Evolutionary conservation across 2,113 vertebrate species (phyloP).

Genomic region (Microcebus griseorufus): DNA sequence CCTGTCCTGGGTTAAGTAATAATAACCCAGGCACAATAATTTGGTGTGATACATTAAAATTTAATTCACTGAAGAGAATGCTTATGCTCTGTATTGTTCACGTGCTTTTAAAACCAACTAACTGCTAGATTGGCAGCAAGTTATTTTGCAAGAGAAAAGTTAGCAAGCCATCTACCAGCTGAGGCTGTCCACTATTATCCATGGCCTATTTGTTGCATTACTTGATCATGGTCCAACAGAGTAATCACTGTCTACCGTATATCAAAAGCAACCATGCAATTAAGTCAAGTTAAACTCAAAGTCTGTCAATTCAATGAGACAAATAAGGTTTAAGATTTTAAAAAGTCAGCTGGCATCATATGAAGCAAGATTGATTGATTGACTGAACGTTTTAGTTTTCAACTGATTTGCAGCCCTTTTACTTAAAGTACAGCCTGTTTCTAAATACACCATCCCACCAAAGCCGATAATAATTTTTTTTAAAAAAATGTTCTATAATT

Average conservation of each 20-base stretch:
- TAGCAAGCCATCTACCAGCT: not conserved
- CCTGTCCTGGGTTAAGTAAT: not conserved
- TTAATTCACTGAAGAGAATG: slow-evolving; percentile 49
- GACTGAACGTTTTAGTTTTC: not conserved
- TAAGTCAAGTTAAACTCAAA: slow-evolving; percentile 42
- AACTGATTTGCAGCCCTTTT: slow-evolving; percentile 14
- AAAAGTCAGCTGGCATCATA: slow-evolving; percentile 25
- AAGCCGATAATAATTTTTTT: not conserved
- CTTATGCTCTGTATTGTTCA: not conserved
- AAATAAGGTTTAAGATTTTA: not conserved
- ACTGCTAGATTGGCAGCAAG: not conserved
- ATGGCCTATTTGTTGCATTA: fast-evolving
- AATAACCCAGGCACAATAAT: not conserved
- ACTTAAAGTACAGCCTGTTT: slow-evolving; percentile 30
- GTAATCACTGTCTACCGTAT: not conserved
- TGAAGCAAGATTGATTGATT: slow-evolving; percentile 51
- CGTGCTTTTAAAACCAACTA: not conserved
- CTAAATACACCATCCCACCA: not conserved
- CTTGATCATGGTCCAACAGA: not conserved
- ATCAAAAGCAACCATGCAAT: slow-evolving; percentile 40
- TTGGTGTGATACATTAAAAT: not conserved
- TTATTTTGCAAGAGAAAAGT: not conserved
- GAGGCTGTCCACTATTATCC: slow-evolving; percentile 23
- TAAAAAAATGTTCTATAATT: not conserved
- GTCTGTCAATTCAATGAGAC: slow-evolving; percentile 49